phyloP scores from a whole-genome alignment of 2,888 invertebrate genomes.

The Rugalucina vietnamica region DNA sequence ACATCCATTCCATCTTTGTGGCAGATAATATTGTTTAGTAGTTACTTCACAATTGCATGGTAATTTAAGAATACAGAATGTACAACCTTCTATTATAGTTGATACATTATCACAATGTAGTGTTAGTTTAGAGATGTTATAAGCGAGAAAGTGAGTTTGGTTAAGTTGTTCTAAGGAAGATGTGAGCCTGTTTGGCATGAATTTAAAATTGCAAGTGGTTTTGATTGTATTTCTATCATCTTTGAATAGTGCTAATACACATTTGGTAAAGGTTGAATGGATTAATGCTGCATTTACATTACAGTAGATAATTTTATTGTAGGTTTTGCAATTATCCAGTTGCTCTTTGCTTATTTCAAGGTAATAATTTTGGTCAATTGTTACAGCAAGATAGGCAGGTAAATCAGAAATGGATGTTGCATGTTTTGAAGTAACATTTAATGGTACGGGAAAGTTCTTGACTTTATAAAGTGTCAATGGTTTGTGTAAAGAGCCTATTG shows the following conservation, averaged over 20 bases:
- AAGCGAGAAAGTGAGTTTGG: conserved; percentile 20
- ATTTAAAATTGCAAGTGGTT: conserved; percentile 1
- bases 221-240: neutral
- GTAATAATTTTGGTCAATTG: neutral
- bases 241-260: neutral
- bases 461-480: neutral
- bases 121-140: conserved; percentile 7
- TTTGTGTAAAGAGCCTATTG: neutral
- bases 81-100: neutral
- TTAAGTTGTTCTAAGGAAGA: conserved; percentile 7
- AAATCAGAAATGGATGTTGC: neutral
- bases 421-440: neutral
- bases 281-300: neutral
- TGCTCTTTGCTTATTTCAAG: neutral
- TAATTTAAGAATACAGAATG: neutral
- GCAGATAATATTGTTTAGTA: neutral
- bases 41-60: neutral
- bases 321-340: neutral
- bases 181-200: neutral
- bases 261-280: neutral
- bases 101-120: neutral
- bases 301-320: neutral
- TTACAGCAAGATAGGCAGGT: neutral
- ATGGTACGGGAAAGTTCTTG: neutral
- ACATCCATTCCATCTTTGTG: neutral